Base-by-base conservation (phyloP, 2,113 vertebrate species). In the Lycocorax pyrrhopterus region DNA sequence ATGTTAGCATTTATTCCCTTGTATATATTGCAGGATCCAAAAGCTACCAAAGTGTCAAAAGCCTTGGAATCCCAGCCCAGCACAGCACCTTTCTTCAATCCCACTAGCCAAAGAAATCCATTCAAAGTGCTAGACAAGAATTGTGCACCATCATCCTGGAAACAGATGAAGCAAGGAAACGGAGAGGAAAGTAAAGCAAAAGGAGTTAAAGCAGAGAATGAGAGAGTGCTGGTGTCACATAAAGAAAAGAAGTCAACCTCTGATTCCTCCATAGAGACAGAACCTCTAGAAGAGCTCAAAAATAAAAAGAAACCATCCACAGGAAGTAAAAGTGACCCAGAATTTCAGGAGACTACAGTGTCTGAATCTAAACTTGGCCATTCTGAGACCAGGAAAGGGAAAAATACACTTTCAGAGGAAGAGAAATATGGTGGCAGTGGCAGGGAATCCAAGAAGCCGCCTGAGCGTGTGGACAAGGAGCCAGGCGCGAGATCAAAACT, bases 111-210 rank as follows among this genome's bases (percentile, higher is more conserved):
- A 68, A 98, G 98, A 97, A 99, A 99, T 95, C 99, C 99, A 0
- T 99, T 99, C 75, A 99, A 98, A 95, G 97, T 97, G 46, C 85
- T 98, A 2, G 84, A 93, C 46, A 98, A 98, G 95, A 97, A 90
- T 22, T 89, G 95, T 80, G 88, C 97, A 41, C 90, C 91, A 19
- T 97, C 97, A 3, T 90, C 94, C 67, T 97, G 97, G 98, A 98
- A 95, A 89, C 97, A 92, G 72, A 44, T 96, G n/a, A 96, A 93
- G 33, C 67, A 78, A 87, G 75, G 47, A 29, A 92, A 69, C 1
- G 13, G 25, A 52, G 91, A 93, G 47, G 66, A 76, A 90, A 92
- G 75, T 83, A 80, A 43, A 67, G 32, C 26, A 49, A 87, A 75
- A 74, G 78, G 35, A 69, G 16, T 59, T 82, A 81, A 84, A 77